phyloP scores from a whole-genome alignment of 2,797 vertebrate genomes.

The Lerista edwardsae region DNA sequence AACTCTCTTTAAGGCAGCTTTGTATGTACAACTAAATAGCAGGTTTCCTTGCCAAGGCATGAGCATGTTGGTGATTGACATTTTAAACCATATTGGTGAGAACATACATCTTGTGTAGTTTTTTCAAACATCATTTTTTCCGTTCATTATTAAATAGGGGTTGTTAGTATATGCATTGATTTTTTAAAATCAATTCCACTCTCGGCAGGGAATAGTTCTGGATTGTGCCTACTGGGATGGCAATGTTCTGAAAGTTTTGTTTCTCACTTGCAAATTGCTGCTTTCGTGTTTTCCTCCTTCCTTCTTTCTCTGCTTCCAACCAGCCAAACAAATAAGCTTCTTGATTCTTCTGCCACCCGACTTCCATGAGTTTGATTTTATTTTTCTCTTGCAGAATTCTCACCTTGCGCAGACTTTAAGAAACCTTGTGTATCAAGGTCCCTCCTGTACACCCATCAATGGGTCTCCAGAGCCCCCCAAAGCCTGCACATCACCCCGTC shows the following conservation, averaged over 20 bases:
- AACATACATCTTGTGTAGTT: not conserved
- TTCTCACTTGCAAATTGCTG: not conserved
- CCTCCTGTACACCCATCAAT: slow-evolving; percentile 26
- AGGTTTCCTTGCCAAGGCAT: not conserved
- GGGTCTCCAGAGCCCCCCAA: slow-evolving; percentile 39
- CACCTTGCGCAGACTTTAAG: slow-evolving; percentile 45
- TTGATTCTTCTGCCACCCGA: not conserved
- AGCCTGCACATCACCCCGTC: slow-evolving; percentile 26
- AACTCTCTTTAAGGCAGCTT: no score
- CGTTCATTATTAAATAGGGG: no score
- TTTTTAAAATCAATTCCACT: no score
- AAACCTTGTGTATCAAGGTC: slow-evolving; percentile 52
- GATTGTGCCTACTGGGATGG: slow-evolving; percentile 1
- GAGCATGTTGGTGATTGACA: not conserved
- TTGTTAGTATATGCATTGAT: no score
- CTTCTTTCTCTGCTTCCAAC: no score
- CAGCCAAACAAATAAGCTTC: not conserved
- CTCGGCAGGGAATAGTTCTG: not conserved
- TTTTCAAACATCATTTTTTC: no score
- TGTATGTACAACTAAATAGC: not conserved
- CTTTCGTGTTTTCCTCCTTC: not conserved
- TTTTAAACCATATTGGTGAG: not conserved
- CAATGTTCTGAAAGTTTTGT: not conserved
- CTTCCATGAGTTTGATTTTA: not conserved
- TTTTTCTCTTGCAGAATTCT: slow-evolving; percentile 56